Evolutionary conservation across 1,140 invertebrate species (phyloP).

Genomic region (Halictus rubicundus): DNA sequence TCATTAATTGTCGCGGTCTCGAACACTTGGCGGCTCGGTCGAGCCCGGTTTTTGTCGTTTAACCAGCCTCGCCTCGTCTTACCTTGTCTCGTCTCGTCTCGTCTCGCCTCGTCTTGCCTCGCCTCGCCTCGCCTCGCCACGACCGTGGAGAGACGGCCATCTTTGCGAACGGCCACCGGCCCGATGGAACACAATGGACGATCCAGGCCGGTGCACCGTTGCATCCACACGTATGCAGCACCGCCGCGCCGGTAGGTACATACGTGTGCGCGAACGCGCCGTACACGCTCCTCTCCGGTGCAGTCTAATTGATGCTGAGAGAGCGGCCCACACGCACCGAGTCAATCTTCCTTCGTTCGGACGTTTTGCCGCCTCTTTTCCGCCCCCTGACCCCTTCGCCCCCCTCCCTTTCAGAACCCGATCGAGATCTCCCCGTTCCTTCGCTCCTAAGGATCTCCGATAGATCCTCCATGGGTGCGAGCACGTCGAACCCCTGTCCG

Average conservation of each 20-base stretch:
- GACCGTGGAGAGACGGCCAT: constrained; percentile 48
- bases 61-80: constrained; percentile 36
- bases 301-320: constrained; percentile 69
- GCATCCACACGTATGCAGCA: not conserved
- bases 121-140: constrained; percentile 24
- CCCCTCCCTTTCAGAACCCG: not conserved
- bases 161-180: constrained; percentile 51
- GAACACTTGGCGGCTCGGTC: constrained; percentile 57
- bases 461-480: too few species aligned
- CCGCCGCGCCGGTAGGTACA: not conserved
- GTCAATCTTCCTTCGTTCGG: constrained; percentile 64
- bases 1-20: constrained; percentile 69
- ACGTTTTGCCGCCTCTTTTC: constrained; percentile 58
- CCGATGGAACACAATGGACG: constrained; percentile 57
- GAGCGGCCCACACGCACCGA: constrained; percentile 70
- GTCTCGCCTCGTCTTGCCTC: constrained; percentile 18
- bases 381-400: not conserved
- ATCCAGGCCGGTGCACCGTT: constrained; percentile 33
- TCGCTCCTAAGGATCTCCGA: too few species aligned
- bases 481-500: too few species aligned
- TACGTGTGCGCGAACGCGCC: constrained; percentile 28
- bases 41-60: constrained; percentile 59
- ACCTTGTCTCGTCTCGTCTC: too few species aligned
- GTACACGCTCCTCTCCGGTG: constrained; percentile 59
- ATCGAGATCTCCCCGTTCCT: too few species aligned